These are phyloP conservation scores for Gambusia holbrooki DNA, from an alignment of 2,113 vertebrate genomes.

Conservation along the genomic window DNA sequence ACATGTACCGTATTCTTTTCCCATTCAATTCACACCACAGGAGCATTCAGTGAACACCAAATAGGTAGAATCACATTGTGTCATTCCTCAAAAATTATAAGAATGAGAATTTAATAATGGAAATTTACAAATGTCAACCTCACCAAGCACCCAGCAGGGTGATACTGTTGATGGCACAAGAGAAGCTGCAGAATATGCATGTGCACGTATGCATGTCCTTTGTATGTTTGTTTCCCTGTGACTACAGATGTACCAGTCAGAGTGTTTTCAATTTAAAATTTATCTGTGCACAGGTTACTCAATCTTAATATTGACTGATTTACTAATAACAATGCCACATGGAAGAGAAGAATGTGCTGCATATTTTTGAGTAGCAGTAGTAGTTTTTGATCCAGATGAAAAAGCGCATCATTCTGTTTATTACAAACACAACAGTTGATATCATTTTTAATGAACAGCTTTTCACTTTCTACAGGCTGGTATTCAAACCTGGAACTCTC, in stretches of 20 bases:
- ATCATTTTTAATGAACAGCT: too few species aligned
- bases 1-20: conserved; percentile 24
- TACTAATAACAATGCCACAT: background rate
- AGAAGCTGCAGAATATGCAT: too few species aligned
- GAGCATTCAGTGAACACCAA: too few species aligned
- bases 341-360: background rate
- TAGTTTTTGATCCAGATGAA: background rate
- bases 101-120: background rate
- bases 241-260: background rate
- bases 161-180: too few species aligned
- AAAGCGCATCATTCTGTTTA: too few species aligned
- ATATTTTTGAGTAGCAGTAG: background rate
- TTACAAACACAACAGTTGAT: too few species aligned
- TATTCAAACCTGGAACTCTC: background rate
- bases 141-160: too few species aligned
- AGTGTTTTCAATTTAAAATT: background rate
- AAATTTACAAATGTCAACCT: background rate
- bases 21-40: conserved; percentile 10
- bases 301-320: background rate
- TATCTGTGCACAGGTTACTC: background rate
- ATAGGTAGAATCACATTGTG: background rate
- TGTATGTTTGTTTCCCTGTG: background rate
- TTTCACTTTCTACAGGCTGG: too few species aligned
- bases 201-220: too few species aligned
- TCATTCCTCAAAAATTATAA: background rate